phyloP scores from a whole-genome alignment of 2,797 vertebrate species.

The Onychomys arenicola region DNA sequence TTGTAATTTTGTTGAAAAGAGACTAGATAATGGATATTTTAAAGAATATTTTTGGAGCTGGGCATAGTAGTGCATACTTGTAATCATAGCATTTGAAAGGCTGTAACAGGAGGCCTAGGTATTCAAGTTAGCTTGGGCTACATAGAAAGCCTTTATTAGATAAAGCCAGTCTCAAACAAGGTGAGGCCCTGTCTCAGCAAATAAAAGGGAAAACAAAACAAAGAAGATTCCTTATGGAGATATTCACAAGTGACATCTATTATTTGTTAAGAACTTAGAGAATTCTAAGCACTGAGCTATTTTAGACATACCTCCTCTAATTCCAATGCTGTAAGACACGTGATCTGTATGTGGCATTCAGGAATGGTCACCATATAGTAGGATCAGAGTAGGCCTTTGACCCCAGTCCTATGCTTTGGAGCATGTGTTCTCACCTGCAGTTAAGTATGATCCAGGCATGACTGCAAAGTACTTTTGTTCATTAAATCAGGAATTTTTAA shows the following conservation, averaged over 20 bases:
- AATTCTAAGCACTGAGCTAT: slow-evolving; percentile 8
- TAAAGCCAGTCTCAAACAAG: not conserved
- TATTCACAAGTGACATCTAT: slow-evolving; percentile 50
- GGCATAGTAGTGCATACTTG: too few relatives aligned
- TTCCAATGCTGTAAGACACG: not conserved
- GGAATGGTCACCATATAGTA: not conserved
- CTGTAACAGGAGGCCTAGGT: not conserved
- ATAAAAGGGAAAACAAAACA: not conserved
- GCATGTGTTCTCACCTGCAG: not conserved
- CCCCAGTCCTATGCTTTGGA: not conserved
- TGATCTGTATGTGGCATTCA: not conserved
- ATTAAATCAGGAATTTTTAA: not conserved
- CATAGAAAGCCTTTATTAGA: not conserved
- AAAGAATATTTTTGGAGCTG: not conserved
- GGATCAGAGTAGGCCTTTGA: not conserved
- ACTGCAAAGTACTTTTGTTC: not conserved
- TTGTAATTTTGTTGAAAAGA: slow-evolving; percentile 54
- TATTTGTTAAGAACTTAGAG: not conserved
- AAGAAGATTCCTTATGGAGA: not conserved
- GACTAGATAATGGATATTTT: slow-evolving; percentile 32
- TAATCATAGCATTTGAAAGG: not conserved
- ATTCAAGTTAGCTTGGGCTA: not conserved
- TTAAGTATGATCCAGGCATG: not conserved
- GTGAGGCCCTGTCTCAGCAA: not conserved
- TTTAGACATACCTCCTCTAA: not conserved